Evolutionary conservation across 1,140 invertebrate genomes (phyloP).

Genomic region (Euura saliciscinereae): DNA sequence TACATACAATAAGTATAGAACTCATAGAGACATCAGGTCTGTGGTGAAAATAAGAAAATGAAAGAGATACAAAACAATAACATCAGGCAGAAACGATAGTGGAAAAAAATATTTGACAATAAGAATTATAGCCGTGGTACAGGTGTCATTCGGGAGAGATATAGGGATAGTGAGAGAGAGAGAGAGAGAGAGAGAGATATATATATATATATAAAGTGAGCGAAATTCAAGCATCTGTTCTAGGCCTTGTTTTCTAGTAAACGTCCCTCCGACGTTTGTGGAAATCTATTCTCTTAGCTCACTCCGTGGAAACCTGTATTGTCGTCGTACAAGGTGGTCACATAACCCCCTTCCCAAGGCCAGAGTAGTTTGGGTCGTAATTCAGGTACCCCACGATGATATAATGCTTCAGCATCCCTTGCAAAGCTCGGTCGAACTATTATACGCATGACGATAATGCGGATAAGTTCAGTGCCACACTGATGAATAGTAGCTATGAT

Average conservation of each 20-base stretch:
- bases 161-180: not conserved
- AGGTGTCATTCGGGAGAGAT: not conserved
- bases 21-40: no score
- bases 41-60: no score
- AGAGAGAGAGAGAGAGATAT: conserved; percentile 13
- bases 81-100: not conserved
- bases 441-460: not conserved
- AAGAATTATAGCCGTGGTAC: no score
- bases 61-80: no score
- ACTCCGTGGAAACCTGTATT: not conserved
- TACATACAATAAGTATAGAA: no score
- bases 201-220: no score
- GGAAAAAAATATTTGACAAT: conserved; percentile 10
- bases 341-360: not conserved
- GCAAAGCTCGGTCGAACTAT: not conserved
- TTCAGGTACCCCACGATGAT: not conserved
- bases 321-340: not conserved
- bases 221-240: not conserved
- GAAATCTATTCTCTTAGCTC: not conserved
- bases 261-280: not conserved
- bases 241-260: not conserved
- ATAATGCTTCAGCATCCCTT: not conserved
- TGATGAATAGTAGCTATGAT: no score
- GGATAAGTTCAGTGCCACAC: not conserved
- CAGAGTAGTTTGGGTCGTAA: not conserved